Base-by-base conservation (phyloP, 2,113 vertebrate species). In the Euleptes europaea region DNA sequence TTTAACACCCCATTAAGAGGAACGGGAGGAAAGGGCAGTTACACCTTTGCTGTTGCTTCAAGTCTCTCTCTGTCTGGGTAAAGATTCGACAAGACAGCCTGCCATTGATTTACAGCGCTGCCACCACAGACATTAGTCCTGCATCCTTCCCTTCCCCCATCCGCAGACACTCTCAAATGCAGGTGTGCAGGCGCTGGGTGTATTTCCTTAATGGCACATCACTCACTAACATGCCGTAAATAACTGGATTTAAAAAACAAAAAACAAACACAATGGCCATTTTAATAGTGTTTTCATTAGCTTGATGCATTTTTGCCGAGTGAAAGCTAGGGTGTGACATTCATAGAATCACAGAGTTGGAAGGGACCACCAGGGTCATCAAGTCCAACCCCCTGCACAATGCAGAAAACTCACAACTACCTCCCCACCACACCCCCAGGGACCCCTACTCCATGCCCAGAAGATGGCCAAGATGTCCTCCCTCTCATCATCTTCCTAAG, bases 1-100 rank as follows among this genome's bases (percentile, higher is more conserved):
- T 93, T 93, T 93, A 93, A 92, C 88, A 94, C 87, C 76, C 91
- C 91, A 88, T 92, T 86, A 84, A 83, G 82, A 91, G 1, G 65
- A 60, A 35, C 15, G 76, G 91, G 84, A 89, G 84, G 89, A 90
- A 87, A 84, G 83, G 82, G 21, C 8, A 76, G 83, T 90, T 85
- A 60, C 84, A 89, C 85, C 78, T 90, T 83, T 93, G 86, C 42
- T 84, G 33, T 73, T 86, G 89, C 86, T 93, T 91, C 84, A 86
- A 90, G 91, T 77, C 86, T 86, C 78, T 80, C 74, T 90, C 78
- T 35, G 4, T 78, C 86, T 80, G 80, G 76, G 51, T 88, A 84
- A 51, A 88, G 88, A 92, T 71, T 83, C 71, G 85, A 88, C 77
- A 80, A 80, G 84, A 80, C 74, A 40, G 2, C 14, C n/a, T 35